These are phyloP conservation scores for Carassius carassius DNA, from an alignment of 2,113 vertebrate genomes.

Conservation along the genomic window DNA sequence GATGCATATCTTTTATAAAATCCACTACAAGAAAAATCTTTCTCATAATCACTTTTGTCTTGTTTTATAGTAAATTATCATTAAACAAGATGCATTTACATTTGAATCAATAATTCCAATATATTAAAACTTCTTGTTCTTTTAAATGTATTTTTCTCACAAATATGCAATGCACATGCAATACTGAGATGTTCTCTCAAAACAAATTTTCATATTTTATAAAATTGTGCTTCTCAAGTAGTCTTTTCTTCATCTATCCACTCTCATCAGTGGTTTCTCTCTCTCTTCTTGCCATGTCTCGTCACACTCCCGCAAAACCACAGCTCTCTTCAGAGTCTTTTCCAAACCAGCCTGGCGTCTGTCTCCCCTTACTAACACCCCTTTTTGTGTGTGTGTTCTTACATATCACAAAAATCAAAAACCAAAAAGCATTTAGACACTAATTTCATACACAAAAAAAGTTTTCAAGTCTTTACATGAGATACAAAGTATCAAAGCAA, in stretches of 20 bases:
- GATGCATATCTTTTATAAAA: not conserved
- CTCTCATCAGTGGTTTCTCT: conserved; percentile 34
- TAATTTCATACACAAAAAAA: too few relatives aligned
- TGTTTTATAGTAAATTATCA: not conserved
- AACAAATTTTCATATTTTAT: conserved; percentile 6
- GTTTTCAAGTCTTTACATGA: too few relatives aligned
- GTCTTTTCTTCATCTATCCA: conserved; percentile 34
- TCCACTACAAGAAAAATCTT: not conserved
- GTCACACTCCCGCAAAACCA: conserved; percentile 64
- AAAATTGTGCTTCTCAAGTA: conserved; percentile 15
- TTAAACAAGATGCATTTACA: not conserved
- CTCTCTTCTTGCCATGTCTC: conserved; percentile 55
- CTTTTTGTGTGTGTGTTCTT: not conserved
- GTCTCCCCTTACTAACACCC: conserved; percentile 40
- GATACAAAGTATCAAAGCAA: too few relatives aligned
- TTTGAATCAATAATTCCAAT: not conserved
- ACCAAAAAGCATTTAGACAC: not conserved
- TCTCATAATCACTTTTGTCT: not conserved
- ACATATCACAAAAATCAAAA: not conserved
- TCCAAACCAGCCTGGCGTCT: conserved; percentile 69
- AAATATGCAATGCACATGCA: not conserved
- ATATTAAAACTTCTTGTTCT: not conserved
- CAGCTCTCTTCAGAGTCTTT: conserved; percentile 68
- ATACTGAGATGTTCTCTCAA: not conserved
- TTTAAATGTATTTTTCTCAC: not conserved